Percentiles rank a stretch among this genome's conserved stretches.
phyloP scores from a whole-genome alignment of 1,140 invertebrate species.

The Cyphomyrmex costatus region DNA sequence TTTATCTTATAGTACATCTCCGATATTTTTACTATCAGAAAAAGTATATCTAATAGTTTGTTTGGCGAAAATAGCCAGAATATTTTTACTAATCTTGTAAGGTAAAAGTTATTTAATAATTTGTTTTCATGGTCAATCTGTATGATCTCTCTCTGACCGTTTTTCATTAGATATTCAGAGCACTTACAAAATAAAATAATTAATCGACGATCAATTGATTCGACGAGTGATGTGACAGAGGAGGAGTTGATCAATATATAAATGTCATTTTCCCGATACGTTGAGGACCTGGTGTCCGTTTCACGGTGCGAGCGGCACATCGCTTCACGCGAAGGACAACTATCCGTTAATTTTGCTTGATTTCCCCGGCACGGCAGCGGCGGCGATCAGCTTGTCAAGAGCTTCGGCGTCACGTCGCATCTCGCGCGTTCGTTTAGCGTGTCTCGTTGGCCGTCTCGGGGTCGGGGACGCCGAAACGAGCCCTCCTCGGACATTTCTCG shows the following conservation, averaged over 20 bases:
- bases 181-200: conserved; percentile 14
- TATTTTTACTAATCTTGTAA: too few relatives aligned
- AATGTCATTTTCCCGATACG: conserved; percentile 18
- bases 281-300: not conserved
- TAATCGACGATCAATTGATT: not conserved
- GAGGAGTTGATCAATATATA: not conserved
- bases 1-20: too few relatives aligned
- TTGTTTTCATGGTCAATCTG: too few relatives aligned
- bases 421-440: conserved; percentile 24
- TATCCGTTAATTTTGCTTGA: conserved; percentile 41
- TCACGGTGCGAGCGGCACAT: conserved; percentile 1
- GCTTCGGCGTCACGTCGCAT: not conserved
- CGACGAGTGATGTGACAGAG: too few relatives aligned
- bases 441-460: conserved; percentile 31
- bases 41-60: too few relatives aligned
- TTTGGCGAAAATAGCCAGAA: too few relatives aligned
- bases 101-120: too few relatives aligned
- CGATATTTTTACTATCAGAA: too few relatives aligned
- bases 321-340: not conserved
- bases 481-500: not conserved
- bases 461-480: conserved; percentile 33
- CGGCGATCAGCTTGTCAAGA: conserved; percentile 23
- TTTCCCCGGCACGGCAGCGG: conserved; percentile 5
- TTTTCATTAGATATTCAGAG: not conserved
- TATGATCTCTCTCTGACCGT: not conserved